Evolutionary conservation across 2,113 vertebrate species (phyloP).

Genomic region (Recurvirostra avosetta): DNA sequence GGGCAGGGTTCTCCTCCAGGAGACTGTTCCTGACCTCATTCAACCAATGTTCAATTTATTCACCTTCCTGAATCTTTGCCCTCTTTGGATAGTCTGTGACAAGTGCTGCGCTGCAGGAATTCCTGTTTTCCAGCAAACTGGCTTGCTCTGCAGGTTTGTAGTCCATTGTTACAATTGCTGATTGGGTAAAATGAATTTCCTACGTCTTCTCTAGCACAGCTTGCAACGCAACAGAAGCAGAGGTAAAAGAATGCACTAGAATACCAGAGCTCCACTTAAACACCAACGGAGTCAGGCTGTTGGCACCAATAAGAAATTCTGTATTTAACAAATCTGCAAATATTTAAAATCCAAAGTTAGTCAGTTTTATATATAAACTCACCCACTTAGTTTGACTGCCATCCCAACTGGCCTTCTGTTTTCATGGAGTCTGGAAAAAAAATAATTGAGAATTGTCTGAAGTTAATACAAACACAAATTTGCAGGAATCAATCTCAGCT

Average conservation of each 20-base stretch:
- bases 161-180: conserved; percentile 68
- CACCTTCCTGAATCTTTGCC: conserved; percentile 69
- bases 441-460: background rate
- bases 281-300: conserved; percentile 69
- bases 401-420: conserved; percentile 28
- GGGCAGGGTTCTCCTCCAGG: conserved; percentile 45
- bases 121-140: conserved; percentile 68
- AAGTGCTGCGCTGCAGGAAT: conserved; percentile 65
- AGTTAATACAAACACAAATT: background rate
- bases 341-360: conserved; percentile 42
- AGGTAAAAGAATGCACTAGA: conserved; percentile 71
- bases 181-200: conserved; percentile 68
- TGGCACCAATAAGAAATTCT: conserved; percentile 68
- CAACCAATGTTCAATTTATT: conserved; percentile 64
- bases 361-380: conserved; percentile 54
- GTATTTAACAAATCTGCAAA: conserved; percentile 64
- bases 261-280: conserved; percentile 70
- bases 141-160: conserved; percentile 67
- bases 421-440: conserved; percentile 33
- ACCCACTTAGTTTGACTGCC: conserved; percentile 50
- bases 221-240: conserved; percentile 67
- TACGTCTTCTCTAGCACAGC: conserved; percentile 68
- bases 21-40: conserved; percentile 60
- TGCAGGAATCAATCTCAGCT: background rate
- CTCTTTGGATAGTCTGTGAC: conserved; percentile 69